Base-by-base conservation (phyloP, 2,797 vertebrate species). In the Fistularia tabacaria region DNA sequence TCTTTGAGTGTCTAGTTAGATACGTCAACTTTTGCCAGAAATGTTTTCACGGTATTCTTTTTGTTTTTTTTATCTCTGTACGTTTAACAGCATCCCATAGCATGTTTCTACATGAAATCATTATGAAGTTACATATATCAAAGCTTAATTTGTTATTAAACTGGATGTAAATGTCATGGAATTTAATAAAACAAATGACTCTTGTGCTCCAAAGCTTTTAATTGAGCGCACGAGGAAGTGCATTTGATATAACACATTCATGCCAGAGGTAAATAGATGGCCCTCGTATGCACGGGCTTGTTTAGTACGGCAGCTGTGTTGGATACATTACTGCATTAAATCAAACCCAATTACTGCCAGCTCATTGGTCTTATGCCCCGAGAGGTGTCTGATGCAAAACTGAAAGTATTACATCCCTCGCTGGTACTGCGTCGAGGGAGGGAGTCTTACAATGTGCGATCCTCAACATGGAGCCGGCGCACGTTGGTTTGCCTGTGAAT, bases 241-340 rank as follows among this genome's bases (percentile, higher is more conserved):
- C 37, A 37, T 79, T 58, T 56, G 48, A 57, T 54, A 76, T 78
- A 74, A 73, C 67, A 7, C 53, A 77, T 81, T 80, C 74, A 78
- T 8, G 58, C 83, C 69, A 77, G 79, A 73, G 76, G 77, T 82
- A 69, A 74, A 74, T 66, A 69, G 57, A 77, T 68, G 51, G 57
- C 48, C 38, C 61, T 73, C 51, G 69, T 64, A 62, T 66, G 75
- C 58, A 14, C 54, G 14, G 46, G 70, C 76, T 81, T 78, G 74
- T 77, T 80, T 57, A 69, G 74, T 66, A 70, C 60, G 59, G 81
- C 80, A 78, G 77, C 79, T 82, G 79, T 67, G 68, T 72, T 63
- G 66, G 80, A 69, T 81, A 77, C 71, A 76, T 84, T 73, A 66
- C 74, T 66, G 77, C 74, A 77, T 85, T 86, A 80, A 85, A 86